Evolutionary conservation across 2,888 invertebrate genomes (phyloP).

Genomic region (Cataglyphis cursor): DNA sequence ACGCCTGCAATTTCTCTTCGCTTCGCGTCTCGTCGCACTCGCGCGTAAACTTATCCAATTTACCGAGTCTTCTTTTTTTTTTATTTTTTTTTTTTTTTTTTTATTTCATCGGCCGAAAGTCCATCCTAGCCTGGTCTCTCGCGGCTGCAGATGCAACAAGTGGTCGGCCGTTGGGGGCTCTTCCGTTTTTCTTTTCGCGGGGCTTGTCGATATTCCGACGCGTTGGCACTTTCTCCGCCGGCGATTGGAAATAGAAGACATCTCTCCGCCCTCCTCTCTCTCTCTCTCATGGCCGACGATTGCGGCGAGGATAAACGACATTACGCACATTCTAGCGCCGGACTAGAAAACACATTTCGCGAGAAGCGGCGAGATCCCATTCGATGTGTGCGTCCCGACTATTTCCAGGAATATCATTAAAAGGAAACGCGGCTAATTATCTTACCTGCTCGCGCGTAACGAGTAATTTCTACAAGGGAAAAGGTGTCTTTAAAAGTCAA

Average conservation of each 20-base stretch:
- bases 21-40: background rate
- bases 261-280: background rate
- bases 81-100: background rate
- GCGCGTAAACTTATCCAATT: slow-evolving; percentile 28
- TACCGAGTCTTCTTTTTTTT: background rate
- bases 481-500: slow-evolving; percentile 30
- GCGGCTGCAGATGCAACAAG: slow-evolving; percentile 53
- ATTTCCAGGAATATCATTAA: slow-evolving; percentile 39
- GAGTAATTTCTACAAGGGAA: slow-evolving; percentile 14
- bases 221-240: slow-evolving; percentile 46
- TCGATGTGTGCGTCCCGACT: background rate
- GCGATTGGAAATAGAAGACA: slow-evolving; percentile 41
- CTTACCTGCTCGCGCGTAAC: slow-evolving; percentile 20
- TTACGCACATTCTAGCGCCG: background rate
- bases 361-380: slow-evolving; percentile 14
- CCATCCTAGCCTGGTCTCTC: slow-evolving; percentile 6
- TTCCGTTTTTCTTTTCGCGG: slow-evolving; percentile 61
- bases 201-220: slow-evolving; percentile 55
- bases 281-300: background rate
- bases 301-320: slow-evolving; percentile 31
- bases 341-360: slow-evolving; percentile 5
- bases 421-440: slow-evolving; percentile 36
- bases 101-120: slow-evolving; percentile 18
- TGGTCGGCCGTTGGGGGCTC: slow-evolving; percentile 45
- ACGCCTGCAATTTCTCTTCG: background rate